Evolutionary conservation across 2,888 invertebrate genomes (phyloP), one percentile per base, ranked within the genome.

Genomic region (Apocheima hispidaria): DNA sequence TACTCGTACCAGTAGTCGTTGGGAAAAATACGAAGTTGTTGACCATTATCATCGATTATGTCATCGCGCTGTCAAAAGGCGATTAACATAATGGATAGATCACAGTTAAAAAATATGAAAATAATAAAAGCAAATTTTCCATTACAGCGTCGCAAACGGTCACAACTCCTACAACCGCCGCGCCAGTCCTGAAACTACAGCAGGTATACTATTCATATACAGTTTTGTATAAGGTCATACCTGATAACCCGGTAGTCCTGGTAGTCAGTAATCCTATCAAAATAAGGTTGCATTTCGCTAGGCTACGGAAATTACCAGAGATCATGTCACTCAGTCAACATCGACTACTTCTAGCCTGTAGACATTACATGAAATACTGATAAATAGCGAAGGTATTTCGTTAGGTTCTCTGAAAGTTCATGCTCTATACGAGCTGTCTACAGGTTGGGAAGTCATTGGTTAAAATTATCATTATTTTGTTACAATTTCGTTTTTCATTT

Each of bases 121-220:
- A n/a, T n/a, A n/a, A n/a, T n/a, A n/a, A n/a, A n/a, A n/a, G n/a
- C n/a, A n/a, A n/a, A 60, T 35, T 65, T 54, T 54, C 44, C 16
- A 54, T 73, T 69, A 35, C 73, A 91, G 91, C 88, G 57, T 83
- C 81, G 21, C 92, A 88, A 79, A 71, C 86, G 1, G 84, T 79
- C 9, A 83, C 90, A 2, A 89, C 90, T 0, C 80, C 89, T 1
- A 79, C 90, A 5, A 73, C 88, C 4, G 75, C 91, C 1, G 66
- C 91, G 9, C 92, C 92, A 1, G 81, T 92, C 10, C 73, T 92
- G 46, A 92, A 92, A 81, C 69, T 92, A 50, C 92, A 92, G 69
- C 92, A 92, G 88, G 92, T 92, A 83, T 72, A 43, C 56, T 40
- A 30, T 38, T 36, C n/a, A 41, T 1, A 41, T 2, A 41, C 0